A percentile compares a stretch with the other conserved stretches of the same genome.
Conservation (phyloP, 2,797 vertebrate species). For the Dromococcyx pavoninus region DNA sequence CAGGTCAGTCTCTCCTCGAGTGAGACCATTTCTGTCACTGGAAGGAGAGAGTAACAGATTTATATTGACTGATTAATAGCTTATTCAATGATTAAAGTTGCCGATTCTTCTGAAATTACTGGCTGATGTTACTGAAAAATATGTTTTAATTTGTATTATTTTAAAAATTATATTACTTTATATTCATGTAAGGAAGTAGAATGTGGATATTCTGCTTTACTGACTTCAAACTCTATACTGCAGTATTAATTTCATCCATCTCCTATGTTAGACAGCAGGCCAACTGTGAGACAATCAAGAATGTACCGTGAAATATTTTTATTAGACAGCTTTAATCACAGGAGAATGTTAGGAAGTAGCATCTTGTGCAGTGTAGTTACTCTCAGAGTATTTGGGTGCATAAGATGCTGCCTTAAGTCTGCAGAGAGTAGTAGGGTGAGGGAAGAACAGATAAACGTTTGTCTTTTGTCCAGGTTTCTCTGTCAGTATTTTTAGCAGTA, state of each 20-base stretch:
- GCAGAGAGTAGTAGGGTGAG: background rate
- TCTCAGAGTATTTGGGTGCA: background rate
- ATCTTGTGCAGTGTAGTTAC: background rate
- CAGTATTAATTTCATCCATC: background rate
- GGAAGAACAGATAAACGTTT: background rate
- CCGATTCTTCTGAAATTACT: background rate
- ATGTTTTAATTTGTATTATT: background rate
- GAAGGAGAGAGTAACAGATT: background rate
- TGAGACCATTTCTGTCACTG: background rate
- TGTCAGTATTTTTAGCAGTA: background rate
- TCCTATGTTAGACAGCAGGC: background rate
- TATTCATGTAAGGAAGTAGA: background rate
- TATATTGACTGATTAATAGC: background rate
- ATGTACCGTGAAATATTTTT: background rate
- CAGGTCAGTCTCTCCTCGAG: background rate
- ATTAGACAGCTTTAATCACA: background rate
- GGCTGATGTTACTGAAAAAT: background rate
- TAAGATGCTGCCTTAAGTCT: background rate
- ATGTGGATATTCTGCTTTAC: background rate
- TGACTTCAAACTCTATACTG: background rate
- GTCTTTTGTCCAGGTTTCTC: background rate
- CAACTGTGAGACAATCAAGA: background rate
- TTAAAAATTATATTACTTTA: background rate
- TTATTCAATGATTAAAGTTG: background rate
- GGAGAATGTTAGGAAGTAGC: background rate